Base-by-base conservation (phyloP, 1,140 invertebrate species). In the Drosophila sp. region DNA sequence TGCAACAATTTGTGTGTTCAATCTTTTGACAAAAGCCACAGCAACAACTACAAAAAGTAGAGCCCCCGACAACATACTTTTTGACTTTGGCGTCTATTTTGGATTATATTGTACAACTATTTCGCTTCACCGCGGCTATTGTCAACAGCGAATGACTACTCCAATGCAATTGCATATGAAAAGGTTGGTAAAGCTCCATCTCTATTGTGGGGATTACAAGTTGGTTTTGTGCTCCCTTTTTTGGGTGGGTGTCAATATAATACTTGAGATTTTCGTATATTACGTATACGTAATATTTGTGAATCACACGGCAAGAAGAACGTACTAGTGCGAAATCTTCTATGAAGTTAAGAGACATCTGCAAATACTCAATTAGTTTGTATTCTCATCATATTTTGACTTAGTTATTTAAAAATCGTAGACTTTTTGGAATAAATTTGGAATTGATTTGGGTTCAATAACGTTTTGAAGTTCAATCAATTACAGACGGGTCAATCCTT, bases 1-100 rank as follows among this genome's bases (percentile, higher is more conserved):
- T 87, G 76, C 82, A 86, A 83, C 82, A 79, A 85, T 82, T 85
- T 80, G 58, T 65, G 75, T 86, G 83, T 86, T 87, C 82, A 86
- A 86, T 86, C 82, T 76, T 47, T 47, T 63, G 33, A 80, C 81
- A 85, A 85, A 80, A 77, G 80, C 32, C 57, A 5, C 27, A 60
- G 33, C 41, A 66, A 41, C 65, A 67, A 57, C 55, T 10, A 66
- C 58, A 55, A 71, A 44, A 68, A 70, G 50, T 74, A 82, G 70
- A 74, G 54, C 55, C 11, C 58, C 41, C n/a, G 63, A 56, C 67
- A 66, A 68, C 63, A 82, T 47, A 65, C 44, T 47, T 47, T 72
- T 76, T 72, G 74, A 72, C 63, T 79, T 62, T 66, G 54, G 61
- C 65, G 63, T 64, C 44, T 54, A 41, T 76, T 79, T 89, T 89